These are phyloP conservation scores for Drosophila formosana DNA, from an alignment of 2,888 invertebrate genomes.

Conservation along the genomic window DNA sequence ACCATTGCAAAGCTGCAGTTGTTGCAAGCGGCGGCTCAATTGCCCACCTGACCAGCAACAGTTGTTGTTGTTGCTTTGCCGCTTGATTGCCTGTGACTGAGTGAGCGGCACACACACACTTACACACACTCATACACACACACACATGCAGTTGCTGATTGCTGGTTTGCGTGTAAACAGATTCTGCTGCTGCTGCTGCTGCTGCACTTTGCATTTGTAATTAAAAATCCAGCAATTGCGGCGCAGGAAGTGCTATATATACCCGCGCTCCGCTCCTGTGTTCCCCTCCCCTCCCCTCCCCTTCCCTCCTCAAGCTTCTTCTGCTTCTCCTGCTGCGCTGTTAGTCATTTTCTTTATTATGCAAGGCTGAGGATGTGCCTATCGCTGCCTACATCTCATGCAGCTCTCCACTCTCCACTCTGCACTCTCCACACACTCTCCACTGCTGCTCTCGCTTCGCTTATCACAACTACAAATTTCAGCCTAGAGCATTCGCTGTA, in stretches of 20 bases:
- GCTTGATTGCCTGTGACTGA: constrained; percentile 65
- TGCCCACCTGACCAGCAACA: constrained; percentile 68
- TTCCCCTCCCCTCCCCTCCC: background rate
- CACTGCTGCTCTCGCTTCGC: constrained; percentile 36
- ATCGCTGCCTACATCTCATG: background rate
- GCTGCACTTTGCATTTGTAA: constrained; percentile 77
- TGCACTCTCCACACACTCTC: background rate
- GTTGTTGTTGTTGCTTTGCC: constrained; percentile 24
- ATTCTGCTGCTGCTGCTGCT: constrained; percentile 48
- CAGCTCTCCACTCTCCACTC: constrained; percentile 3
- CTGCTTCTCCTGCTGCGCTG: constrained; percentile 30
- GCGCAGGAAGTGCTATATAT: constrained; percentile 67
- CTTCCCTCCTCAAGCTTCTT: constrained; percentile 19
- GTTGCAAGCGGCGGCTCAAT: constrained; percentile 41
- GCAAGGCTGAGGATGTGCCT: constrained; percentile 62
- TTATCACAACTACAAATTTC: constrained; percentile 68
- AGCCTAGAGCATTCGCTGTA: constrained; percentile 69
- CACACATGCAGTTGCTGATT: constrained; percentile 50
- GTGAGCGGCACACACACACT: constrained; percentile 41
- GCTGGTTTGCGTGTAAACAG: constrained; percentile 77
- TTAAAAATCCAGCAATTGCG: constrained; percentile 78
- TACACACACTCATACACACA: constrained; percentile 18
- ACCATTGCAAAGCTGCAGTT: constrained; percentile 43
- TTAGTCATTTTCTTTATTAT: constrained; percentile 62
- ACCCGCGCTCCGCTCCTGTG: background rate